Evolutionary conservation across 2,113 vertebrate genomes (phyloP), one percentile per base, ranked within the genome.

Genomic region (Neolamprologus variostigma): DNA sequence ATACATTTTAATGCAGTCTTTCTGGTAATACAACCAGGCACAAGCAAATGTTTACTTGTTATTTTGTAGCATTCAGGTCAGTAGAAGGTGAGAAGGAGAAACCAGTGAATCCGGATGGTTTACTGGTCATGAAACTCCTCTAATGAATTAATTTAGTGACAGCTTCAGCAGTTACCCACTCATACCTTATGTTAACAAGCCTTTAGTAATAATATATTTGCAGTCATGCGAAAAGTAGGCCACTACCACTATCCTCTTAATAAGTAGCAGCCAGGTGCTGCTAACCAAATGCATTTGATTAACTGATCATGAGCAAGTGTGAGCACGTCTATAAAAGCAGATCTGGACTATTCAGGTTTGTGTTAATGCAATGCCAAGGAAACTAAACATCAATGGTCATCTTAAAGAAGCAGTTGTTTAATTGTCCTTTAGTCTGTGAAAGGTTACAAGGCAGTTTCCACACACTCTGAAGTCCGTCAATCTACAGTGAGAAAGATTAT

Each of bases 401-500:
- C 68, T 73, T 45, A 23, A 63, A 63, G 31, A 63, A 63, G 21
- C 37, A 42, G n/a, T 21, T 73, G 40, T 73, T 73, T 6, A 35
- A 35, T 23, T 73, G 68, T 9, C 5, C 21, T 9, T 73, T 16
- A 73, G 8, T 16, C 8, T 73, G 21, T 6, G 21, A 73, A 23
- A 17, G 5, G 13, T 47, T 73, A 47, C 0, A 47, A 47, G 4
- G 6, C 21, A 2, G 9, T 47, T 47, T 73, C 68, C 21, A 28
- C 40, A 16, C 21, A 45, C 0, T 7, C 40, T 73, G 68, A 45
- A 73, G 68, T 47, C 21, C 14, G 0, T 17, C 40, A 76, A 47
- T 76, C 40, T 28, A 47, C 14, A 47, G 14, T 19, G 23, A 11
- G 21, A 26, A 76, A 76, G 16, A 76, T 47, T 76, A 76, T 76